phyloP scores from a whole-genome alignment of 1,140 invertebrate species.

The Chelonus insularis region DNA sequence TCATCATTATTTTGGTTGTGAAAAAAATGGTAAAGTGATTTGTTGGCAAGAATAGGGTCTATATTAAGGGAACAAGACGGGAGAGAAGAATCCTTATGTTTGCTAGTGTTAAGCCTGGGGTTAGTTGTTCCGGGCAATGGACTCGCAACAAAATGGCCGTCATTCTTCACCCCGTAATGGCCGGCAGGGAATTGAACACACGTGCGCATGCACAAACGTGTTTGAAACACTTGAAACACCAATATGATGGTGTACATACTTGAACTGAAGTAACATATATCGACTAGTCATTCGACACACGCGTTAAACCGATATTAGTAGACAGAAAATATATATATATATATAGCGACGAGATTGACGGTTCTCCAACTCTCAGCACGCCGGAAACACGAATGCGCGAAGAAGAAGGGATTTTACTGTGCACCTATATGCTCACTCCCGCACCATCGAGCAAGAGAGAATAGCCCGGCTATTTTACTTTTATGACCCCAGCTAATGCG shows the following conservation, averaged over 20 bases:
- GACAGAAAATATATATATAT: slow-evolving; percentile 11
- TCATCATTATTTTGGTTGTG: too few species aligned
- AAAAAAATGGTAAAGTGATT: too few species aligned
- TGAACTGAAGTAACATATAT: slow-evolving; percentile 10
- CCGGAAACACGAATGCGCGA: slow-evolving; percentile 22
- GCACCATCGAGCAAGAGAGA: slow-evolving; percentile 27
- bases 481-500: slow-evolving; percentile 58
- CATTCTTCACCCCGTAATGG: slow-evolving; percentile 32
- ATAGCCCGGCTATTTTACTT: slow-evolving; percentile 54
- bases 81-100: background rate
- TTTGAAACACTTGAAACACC: too few species aligned
- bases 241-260: background rate
- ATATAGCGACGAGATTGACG: slow-evolving; percentile 1
- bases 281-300: slow-evolving; percentile 29
- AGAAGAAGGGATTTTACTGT: slow-evolving; percentile 22
- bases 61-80: background rate
- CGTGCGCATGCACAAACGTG: too few species aligned
- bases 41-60: background rate
- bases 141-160: slow-evolving; percentile 34
- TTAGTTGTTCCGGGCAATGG: slow-evolving; percentile 25
- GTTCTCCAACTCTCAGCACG: background rate
- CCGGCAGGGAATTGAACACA: too few species aligned
- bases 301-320: slow-evolving; percentile 25
- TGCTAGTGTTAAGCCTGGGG: too few species aligned
- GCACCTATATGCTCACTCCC: background rate